Evolutionary conservation across 2,888 invertebrate genomes (phyloP).

Genomic region (Drosophila anomalipes): DNA sequence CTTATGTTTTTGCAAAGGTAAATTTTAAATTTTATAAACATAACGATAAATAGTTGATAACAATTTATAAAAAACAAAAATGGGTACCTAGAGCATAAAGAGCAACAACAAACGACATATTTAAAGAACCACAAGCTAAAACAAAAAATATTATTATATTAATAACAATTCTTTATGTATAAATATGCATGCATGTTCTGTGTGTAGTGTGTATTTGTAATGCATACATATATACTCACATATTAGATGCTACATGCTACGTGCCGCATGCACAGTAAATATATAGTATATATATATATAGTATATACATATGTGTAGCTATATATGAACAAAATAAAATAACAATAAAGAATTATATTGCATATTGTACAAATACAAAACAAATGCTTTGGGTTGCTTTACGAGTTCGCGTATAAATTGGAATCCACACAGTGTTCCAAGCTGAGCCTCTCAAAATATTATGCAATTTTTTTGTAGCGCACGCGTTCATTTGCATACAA

Average conservation of each 20-base stretch:
- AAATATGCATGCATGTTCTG: conserved; percentile 16
- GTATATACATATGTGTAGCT: conserved; percentile 33
- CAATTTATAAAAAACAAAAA: conserved; percentile 33
- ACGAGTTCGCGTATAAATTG: not conserved
- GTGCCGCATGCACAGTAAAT: conserved; percentile 51
- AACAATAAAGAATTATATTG: conserved; percentile 82
- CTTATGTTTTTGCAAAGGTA: conserved; percentile 73
- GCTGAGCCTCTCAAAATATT: conserved; percentile 51
- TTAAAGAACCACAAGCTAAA: conserved; percentile 73
- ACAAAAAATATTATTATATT: conserved; percentile 56
- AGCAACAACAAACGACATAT: conserved; percentile 75
- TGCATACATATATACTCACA: conserved; percentile 40
- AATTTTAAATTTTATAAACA: conserved; percentile 68
- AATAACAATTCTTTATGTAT: conserved; percentile 49
- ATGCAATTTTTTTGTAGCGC: conserved; percentile 72
- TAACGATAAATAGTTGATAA: conserved; percentile 51
- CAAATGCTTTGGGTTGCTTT: conserved; percentile 16
- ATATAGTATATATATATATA: conserved; percentile 29
- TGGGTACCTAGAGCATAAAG: conserved; percentile 77
- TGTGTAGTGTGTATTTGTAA: conserved; percentile 15
- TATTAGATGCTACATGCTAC: conserved; percentile 55
- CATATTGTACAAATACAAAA: conserved; percentile 69
- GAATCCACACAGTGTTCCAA: not conserved
- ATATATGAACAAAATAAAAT: conserved; percentile 58
- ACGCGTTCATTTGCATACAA: conserved; percentile 81